phyloP scores from a whole-genome alignment of 2,888 invertebrate species.

The Gandaritis pyraliata region DNA sequence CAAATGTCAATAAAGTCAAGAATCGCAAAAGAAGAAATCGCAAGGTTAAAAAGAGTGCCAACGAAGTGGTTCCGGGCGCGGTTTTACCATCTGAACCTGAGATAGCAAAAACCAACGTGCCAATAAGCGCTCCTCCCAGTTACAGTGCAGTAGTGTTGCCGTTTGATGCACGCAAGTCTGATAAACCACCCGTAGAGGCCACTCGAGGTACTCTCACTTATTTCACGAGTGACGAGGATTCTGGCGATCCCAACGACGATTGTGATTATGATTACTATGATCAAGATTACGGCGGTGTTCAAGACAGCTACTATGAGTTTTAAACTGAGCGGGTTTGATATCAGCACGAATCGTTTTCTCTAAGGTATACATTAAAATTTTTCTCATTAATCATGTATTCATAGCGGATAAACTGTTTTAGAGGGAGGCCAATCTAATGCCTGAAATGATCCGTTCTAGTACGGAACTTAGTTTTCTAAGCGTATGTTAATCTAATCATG shows the following conservation, averaged over 20 bases:
- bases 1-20: not conserved
- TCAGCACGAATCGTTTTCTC: too few species aligned
- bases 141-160: constrained; percentile 3
- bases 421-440: too few species aligned
- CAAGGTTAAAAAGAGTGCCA: not conserved
- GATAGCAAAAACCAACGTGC: not conserved
- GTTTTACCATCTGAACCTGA: not conserved
- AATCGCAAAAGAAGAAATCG: constrained; percentile 1
- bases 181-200: too few species aligned
- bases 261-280: not conserved
- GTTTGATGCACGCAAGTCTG: not conserved
- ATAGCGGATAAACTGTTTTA: too few species aligned
- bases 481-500: not conserved
- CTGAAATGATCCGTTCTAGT: not conserved
- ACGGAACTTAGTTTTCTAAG: not conserved
- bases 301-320: not conserved
- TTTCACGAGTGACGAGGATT: not conserved
- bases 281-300: not conserved
- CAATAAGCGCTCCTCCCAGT: not conserved
- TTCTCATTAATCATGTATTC: too few species aligned
- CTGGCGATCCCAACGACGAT: not conserved
- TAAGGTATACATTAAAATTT: too few species aligned
- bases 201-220: too few species aligned
- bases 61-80: not conserved
- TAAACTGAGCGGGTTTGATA: too few species aligned